These are phyloP conservation scores for Agriopis leucophaearia DNA, from an alignment of 2,888 invertebrate genomes.

Conservation along the genomic window DNA sequence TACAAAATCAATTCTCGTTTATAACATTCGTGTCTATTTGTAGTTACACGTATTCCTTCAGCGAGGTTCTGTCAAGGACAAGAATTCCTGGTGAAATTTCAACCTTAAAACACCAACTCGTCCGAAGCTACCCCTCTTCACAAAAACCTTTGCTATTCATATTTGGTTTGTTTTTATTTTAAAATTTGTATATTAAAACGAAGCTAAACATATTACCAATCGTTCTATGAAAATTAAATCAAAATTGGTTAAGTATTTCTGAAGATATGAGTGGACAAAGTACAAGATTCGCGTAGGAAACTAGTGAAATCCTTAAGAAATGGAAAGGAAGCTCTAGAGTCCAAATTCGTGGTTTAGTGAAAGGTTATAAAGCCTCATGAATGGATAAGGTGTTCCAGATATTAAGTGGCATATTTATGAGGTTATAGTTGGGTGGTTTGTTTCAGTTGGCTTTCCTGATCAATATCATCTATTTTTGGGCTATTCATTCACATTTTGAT, in stretches of 20 bases:
- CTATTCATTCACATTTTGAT: slow-evolving; percentile 23
- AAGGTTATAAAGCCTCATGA: slow-evolving; percentile 29
- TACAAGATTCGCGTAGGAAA: not conserved
- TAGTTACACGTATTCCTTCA: slow-evolving; percentile 16
- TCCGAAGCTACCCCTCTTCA: not conserved
- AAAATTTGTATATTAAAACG: not conserved
- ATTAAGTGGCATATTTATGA: slow-evolving; percentile 31
- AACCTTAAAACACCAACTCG: slow-evolving; percentile 1
- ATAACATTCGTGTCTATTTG: slow-evolving; percentile 17
- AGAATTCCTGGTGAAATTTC: not conserved
- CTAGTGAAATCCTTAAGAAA: too few relatives aligned
- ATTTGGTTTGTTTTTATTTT: not conserved
- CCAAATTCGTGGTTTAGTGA: slow-evolving; percentile 1
- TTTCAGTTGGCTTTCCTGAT: slow-evolving; percentile 12
- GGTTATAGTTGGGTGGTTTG: slow-evolving; percentile 17
- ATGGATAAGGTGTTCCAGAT: slow-evolving; percentile 35
- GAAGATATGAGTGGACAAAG: not conserved
- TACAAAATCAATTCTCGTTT: slow-evolving; percentile 31
- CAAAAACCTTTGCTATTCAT: not conserved
- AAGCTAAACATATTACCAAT: not conserved
- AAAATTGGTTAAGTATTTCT: not conserved
- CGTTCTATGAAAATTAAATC: not conserved
- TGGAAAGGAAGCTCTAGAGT: not conserved
- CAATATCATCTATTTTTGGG: slow-evolving; percentile 26
- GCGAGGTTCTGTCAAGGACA: slow-evolving; percentile 25